phyloP scores from a whole-genome alignment of 1,140 invertebrate genomes.

The Bradysia coprophila region DNA sequence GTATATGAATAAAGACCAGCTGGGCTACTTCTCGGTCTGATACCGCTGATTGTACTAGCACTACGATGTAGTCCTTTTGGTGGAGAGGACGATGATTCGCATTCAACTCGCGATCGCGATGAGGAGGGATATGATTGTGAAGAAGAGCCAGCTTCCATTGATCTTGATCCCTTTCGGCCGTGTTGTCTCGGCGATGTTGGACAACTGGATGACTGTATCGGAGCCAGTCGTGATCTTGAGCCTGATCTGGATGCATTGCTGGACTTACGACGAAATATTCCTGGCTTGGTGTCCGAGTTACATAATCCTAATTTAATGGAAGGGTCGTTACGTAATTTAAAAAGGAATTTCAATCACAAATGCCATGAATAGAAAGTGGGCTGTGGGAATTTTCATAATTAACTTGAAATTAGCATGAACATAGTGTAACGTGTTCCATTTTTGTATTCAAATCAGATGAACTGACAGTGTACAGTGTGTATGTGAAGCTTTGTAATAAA shows the following conservation, averaged over 20 bases:
- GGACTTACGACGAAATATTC: slow-evolving; percentile 27
- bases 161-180: slow-evolving; percentile 5
- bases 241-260: slow-evolving; percentile 14
- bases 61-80: slow-evolving; percentile 19
- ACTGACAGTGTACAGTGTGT: too few relatives aligned
- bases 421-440: too few relatives aligned
- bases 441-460: too few relatives aligned
- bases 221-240: slow-evolving; percentile 9
- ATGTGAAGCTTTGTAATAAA: too few relatives aligned
- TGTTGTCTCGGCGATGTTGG: slow-evolving; percentile 17
- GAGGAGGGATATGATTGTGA: too few relatives aligned
- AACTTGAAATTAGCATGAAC: too few relatives aligned
- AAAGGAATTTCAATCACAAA: too few relatives aligned
- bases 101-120: slow-evolving; percentile 16
- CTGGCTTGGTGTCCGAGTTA: slow-evolving; percentile 28
- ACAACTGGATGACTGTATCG: slow-evolving; percentile 7
- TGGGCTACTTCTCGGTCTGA: slow-evolving; percentile 46
- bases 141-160: too few relatives aligned
- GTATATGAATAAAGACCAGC: slow-evolving; percentile 54
- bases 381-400: too few relatives aligned
- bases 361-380: too few relatives aligned
- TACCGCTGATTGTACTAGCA: slow-evolving; percentile 34
- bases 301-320: slow-evolving; percentile 13
- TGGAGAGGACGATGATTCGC: slow-evolving; percentile 6
- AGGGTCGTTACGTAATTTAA: too few relatives aligned